These are phyloP conservation scores for Zaprionus capensis DNA, from an alignment of 1,140 invertebrate genomes.

Conservation along the genomic window DNA sequence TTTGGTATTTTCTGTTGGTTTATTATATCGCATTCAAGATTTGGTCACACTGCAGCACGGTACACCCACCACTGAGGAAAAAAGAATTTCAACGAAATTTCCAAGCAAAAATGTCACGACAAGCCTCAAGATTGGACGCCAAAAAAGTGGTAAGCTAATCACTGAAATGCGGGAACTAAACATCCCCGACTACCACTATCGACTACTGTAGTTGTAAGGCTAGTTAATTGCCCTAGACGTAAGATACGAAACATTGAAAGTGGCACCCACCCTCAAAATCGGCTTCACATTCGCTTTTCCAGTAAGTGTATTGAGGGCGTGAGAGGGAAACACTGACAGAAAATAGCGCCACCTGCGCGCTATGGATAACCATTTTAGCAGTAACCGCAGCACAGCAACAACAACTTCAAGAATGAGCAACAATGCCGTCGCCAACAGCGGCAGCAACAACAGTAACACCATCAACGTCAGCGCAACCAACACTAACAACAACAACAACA, in stretches of 20 bases:
- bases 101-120: slow-evolving; percentile 74
- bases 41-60: slow-evolving; percentile 8
- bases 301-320: slow-evolving; percentile 76
- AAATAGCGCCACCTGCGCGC: slow-evolving; percentile 43
- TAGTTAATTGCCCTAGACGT: slow-evolving; percentile 60
- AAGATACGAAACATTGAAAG: slow-evolving; percentile 62
- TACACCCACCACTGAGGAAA: slow-evolving; percentile 44
- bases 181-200: not conserved
- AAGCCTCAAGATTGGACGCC: slow-evolving; percentile 82
- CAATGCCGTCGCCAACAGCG: slow-evolving; percentile 37
- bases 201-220: slow-evolving; percentile 52
- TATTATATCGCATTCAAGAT: not conserved
- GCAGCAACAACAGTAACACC: slow-evolving; percentile 51
- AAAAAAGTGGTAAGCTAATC: slow-evolving; percentile 85
- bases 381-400: slow-evolving; percentile 54
- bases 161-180: slow-evolving; percentile 6
- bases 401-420: slow-evolving; percentile 67
- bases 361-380: slow-evolving; percentile 77
- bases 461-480: slow-evolving; percentile 34
- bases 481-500: slow-evolving; percentile 13
- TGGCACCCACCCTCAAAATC: slow-evolving; percentile 78
- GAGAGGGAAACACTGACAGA: slow-evolving; percentile 20
- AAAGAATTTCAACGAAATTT: slow-evolving; percentile 26
- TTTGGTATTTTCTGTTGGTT: not conserved
- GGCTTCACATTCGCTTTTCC: slow-evolving; percentile 83